Conservation (phyloP, 2,888 invertebrate genomes). For the Cryptops parisi region DNA sequence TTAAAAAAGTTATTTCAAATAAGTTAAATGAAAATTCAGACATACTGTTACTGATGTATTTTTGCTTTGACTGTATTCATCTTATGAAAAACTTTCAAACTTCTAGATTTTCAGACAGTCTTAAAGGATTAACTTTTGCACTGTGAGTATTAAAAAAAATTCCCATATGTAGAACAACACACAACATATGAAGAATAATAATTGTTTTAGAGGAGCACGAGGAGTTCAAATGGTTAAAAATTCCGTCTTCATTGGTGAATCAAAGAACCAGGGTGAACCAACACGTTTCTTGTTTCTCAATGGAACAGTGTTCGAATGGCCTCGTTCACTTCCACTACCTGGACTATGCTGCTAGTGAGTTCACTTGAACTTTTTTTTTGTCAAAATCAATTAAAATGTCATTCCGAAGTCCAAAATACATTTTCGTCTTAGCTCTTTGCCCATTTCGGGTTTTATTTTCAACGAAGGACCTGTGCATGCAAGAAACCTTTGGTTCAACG, state of each 20-base stretch:
- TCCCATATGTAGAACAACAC: not conserved
- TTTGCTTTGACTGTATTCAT: no score
- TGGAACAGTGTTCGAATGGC: slow-evolving; percentile 11
- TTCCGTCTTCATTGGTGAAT: slow-evolving; percentile 9
- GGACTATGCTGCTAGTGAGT: slow-evolving; percentile 11
- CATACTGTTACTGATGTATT: no score
- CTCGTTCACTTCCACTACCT: slow-evolving; percentile 7
- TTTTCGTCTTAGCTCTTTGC: no score
- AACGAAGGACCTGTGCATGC: slow-evolving; percentile 9
- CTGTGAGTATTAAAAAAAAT: slow-evolving; percentile 3
- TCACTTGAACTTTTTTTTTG: not conserved
- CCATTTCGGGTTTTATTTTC: slow-evolving; percentile 9
- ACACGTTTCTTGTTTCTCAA: slow-evolving; percentile 7
- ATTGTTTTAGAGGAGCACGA: slow-evolving; percentile 2
- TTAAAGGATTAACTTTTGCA: slow-evolving; percentile 12
- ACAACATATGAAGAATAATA: not conserved
- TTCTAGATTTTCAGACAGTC: slow-evolving; percentile 10
- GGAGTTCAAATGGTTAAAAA: slow-evolving; percentile 5
- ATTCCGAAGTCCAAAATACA: no score
- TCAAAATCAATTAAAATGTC: no score
- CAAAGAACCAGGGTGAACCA: slow-evolving; percentile 7
- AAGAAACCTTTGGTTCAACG: slow-evolving; percentile 4
- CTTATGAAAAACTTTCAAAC: not conserved
- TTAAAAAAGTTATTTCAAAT: no score
- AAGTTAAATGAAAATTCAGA: no score